phyloP scores from a whole-genome alignment of 1,140 invertebrate species.

The Achatina immaculata region DNA sequence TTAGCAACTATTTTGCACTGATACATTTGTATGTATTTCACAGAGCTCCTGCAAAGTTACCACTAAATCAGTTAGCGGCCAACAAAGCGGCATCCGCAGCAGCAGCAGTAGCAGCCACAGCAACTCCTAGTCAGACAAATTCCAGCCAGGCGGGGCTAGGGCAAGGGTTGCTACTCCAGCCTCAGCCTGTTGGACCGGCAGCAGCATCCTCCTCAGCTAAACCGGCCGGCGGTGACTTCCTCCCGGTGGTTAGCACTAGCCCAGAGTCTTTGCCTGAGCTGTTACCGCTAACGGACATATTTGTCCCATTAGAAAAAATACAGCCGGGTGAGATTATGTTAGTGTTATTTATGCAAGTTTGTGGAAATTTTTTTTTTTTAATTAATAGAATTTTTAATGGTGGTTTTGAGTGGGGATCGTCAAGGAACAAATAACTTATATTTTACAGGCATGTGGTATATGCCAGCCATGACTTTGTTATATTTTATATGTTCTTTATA shows the following conservation, averaged over 20 bases:
- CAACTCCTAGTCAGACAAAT: background rate
- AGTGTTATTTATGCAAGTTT: background rate
- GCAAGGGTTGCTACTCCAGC: background rate
- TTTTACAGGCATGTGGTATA: no score
- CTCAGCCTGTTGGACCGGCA: background rate
- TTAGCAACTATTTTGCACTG: no score
- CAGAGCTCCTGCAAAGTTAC: conserved; percentile 78
- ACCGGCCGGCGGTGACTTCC: conserved; percentile 25
- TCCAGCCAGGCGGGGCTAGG: background rate
- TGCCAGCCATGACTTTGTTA: no score
- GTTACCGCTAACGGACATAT: conserved; percentile 78
- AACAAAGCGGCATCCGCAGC: conserved; percentile 33
- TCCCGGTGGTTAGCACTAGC: conserved; percentile 53
- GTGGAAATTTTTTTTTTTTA: background rate
- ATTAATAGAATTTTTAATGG: no score
- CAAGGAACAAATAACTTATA: no score
- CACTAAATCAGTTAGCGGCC: conserved; percentile 78
- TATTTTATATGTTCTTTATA: no score
- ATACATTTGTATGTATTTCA: conserved; percentile 53
- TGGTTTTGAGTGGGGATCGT: no score
- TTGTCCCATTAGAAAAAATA: conserved; percentile 81
- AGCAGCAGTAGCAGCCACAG: conserved; percentile 21
- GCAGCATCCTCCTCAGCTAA: background rate
- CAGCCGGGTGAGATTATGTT: conserved; percentile 76
- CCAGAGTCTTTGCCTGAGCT: conserved; percentile 49